phyloP scores from a whole-genome alignment of 2,888 invertebrate species.

The Gastrophysa polygoni region DNA sequence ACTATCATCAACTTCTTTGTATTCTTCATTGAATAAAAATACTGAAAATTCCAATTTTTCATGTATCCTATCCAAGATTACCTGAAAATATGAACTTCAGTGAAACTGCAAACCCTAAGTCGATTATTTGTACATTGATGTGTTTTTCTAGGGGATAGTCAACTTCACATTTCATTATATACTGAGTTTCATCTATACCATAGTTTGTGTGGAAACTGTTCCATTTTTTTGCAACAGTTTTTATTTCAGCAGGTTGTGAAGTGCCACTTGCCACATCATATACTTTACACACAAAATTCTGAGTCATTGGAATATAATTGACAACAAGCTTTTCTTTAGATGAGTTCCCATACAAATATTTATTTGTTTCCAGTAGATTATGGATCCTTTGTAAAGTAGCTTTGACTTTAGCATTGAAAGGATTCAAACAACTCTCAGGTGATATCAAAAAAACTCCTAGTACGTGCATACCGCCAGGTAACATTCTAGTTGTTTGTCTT shows the following conservation, averaged over 20 bases:
- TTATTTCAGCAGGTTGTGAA: constrained; percentile 77
- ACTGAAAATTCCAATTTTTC: constrained; percentile 68
- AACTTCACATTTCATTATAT: constrained; percentile 67
- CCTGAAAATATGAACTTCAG: constrained; percentile 24
- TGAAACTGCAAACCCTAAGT: background rate
- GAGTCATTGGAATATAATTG: constrained; percentile 62
- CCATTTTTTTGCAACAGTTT: constrained; percentile 78
- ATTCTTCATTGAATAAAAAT: constrained; percentile 76
- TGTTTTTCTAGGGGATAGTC: constrained; percentile 72
- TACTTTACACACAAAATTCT: constrained; percentile 68
- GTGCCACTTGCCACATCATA: constrained; percentile 64
- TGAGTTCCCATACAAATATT: constrained; percentile 67
- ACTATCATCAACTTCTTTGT: constrained; percentile 66
- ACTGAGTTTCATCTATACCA: constrained; percentile 77
- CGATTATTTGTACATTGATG: constrained; percentile 63
- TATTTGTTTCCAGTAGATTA: constrained; percentile 63
- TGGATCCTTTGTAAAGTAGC: constrained; percentile 64
- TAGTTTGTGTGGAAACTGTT: constrained; percentile 76
- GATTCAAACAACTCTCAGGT: constrained; percentile 67
- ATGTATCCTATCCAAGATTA: constrained; percentile 60
- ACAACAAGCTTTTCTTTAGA: constrained; percentile 70
- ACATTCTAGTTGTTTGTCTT: constrained; percentile 84
- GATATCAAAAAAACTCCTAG: constrained; percentile 81
- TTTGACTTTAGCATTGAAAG: constrained; percentile 65
- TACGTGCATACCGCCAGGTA: constrained; percentile 88